phyloP scores from a whole-genome alignment of 30 jellyfish, hydroid and myxozoan genomes.

The Turritopsis rubra region DNA sequence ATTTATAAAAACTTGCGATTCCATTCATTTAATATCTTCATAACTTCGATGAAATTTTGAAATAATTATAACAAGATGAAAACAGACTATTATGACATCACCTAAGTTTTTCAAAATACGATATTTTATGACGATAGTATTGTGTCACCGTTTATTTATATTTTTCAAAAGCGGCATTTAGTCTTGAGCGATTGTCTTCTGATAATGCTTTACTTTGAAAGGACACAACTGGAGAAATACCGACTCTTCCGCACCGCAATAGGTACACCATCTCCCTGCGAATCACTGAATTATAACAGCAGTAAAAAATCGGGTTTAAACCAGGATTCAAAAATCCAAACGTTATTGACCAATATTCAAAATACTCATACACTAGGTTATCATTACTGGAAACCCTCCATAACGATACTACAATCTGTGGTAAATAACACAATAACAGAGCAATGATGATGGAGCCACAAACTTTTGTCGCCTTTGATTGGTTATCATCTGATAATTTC shows the following conservation, averaged over 20 bases:
- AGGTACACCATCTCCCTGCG: conserved; percentile 14
- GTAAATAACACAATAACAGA: conserved; percentile 42
- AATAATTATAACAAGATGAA: too few species aligned
- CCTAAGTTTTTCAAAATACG: too few species aligned
- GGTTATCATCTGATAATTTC: conserved; percentile 11
- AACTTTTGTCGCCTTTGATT: conserved; percentile 45
- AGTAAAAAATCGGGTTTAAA: conserved; percentile 59
- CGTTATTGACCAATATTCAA: conserved; percentile 67
- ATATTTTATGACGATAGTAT: background rate
- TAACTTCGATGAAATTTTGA: too few species aligned
- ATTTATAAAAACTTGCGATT: too few species aligned
- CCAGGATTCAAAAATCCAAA: conserved; percentile 49
- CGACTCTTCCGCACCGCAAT: background rate
- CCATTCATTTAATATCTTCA: too few species aligned
- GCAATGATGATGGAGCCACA: conserved; percentile 43
- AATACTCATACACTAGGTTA: conserved; percentile 32
- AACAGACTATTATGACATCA: too few species aligned
- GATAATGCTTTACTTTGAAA: background rate
- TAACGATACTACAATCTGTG: conserved; percentile 43
- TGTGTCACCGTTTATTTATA: background rate
- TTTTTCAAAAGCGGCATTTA: background rate
- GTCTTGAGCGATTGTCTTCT: background rate
- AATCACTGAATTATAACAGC: conserved; percentile 61
- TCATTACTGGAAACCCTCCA: conserved; percentile 3
- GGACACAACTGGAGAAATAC: background rate